Conservation (phyloP, 2,888 invertebrate species). For the Callosobruchus maculatus region DNA sequence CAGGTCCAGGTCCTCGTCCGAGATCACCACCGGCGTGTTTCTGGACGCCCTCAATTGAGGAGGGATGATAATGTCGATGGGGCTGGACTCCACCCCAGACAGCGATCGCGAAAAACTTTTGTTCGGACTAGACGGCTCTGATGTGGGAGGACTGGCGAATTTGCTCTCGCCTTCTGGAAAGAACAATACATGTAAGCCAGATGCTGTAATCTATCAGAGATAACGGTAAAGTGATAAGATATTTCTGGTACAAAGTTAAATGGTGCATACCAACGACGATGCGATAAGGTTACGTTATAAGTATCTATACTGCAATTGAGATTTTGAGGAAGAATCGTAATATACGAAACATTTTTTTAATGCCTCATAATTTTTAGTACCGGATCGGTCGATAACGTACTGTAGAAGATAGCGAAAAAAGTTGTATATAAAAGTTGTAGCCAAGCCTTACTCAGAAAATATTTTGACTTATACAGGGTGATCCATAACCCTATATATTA, state of each 20-base stretch:
- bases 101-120: conserved; percentile 41
- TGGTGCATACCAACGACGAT: too few species aligned
- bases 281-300: too few species aligned
- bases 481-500: too few species aligned
- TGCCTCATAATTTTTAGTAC: too few species aligned
- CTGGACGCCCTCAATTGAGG: conserved; percentile 38
- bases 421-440: too few species aligned
- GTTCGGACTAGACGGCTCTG: background rate
- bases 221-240: background rate
- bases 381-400: too few species aligned
- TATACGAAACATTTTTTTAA: too few species aligned
- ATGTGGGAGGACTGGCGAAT: background rate
- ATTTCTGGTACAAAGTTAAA: background rate
- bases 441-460: too few species aligned
- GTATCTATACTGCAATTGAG: too few species aligned
- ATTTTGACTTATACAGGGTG: too few species aligned
- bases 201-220: background rate
- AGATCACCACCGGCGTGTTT: conserved; percentile 58
- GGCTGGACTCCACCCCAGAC: conserved; percentile 60
- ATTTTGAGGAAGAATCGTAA: too few species aligned
- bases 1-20: conserved; percentile 65
- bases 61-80: conserved; percentile 61
- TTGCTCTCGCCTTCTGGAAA: background rate
- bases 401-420: too few species aligned
- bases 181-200: background rate